Conservation (phyloP, 2,113 vertebrate genomes). For the Macaca fascicularis region DNA sequence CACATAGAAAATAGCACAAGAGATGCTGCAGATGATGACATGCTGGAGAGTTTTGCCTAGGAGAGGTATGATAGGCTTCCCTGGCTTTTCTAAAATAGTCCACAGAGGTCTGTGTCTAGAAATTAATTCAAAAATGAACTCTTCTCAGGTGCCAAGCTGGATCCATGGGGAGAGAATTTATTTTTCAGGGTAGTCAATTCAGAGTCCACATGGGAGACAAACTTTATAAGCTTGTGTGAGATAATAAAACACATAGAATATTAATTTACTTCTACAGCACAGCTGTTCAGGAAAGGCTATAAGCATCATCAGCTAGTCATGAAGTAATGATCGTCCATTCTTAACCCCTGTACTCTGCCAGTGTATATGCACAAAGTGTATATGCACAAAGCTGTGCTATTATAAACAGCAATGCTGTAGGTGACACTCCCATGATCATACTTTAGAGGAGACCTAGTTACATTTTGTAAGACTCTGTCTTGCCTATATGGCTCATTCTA, state of each 20-base stretch:
- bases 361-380: not conserved
- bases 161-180: not conserved
- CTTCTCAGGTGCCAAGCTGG: not conserved
- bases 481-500: not conserved
- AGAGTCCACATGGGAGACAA: not conserved
- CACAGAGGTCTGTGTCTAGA: not conserved
- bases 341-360: not conserved
- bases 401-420: not conserved
- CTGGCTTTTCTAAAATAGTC: not conserved
- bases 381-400: not conserved
- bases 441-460: not conserved
- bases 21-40: not conserved
- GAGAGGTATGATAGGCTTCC: not conserved
- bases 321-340: accelerated
- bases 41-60: not conserved
- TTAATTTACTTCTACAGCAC: not conserved
- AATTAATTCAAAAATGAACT: not conserved
- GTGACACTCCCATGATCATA: too few relatives aligned
- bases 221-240: accelerated
- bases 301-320: not conserved
- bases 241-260: not conserved
- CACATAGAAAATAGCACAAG: not conserved
- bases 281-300: too few relatives aligned
- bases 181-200: not conserved
- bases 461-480: not conserved